A percentile compares a stretch with the other conserved stretches of the same genome.
Conservation (phyloP, 2,888 invertebrate genomes). For the Spodoptera picta region DNA sequence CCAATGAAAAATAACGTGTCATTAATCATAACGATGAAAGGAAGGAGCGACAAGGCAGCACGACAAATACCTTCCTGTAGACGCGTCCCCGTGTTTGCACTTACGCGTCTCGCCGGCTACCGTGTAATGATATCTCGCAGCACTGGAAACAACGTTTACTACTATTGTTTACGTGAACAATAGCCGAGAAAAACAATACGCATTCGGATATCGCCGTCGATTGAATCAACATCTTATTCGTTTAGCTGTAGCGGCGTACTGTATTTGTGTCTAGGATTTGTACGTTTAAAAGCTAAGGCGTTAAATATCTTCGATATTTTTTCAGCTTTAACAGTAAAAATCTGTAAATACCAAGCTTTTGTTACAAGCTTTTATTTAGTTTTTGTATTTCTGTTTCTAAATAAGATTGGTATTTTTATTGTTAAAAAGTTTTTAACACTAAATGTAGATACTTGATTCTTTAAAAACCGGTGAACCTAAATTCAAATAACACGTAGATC, state of each 20-base stretch:
- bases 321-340: no score
- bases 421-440: no score
- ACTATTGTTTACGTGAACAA: constrained; percentile 69
- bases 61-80: constrained; percentile 83
- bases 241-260: constrained; percentile 35
- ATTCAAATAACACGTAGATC: no score
- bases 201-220: constrained; percentile 61
- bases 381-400: no score
- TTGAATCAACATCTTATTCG: constrained; percentile 63
- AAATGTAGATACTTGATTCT: no score
- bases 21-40: constrained; percentile 86
- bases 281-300: constrained; percentile 6
- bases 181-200: constrained; percentile 66
- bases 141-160: constrained; percentile 66
- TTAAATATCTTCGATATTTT: neutral
- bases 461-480: no score
- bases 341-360: no score
- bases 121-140: constrained; percentile 65
- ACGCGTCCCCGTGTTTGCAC: constrained; percentile 69
- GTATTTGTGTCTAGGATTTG: constrained; percentile 18
- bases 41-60: constrained; percentile 79
- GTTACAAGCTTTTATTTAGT: no score
- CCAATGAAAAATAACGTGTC: constrained; percentile 85
- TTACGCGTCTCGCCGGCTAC: constrained; percentile 62
- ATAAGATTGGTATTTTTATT: no score